Evolutionary conservation across 2,888 invertebrate species (phyloP).

Genomic region (Agonopterix arenella): DNA sequence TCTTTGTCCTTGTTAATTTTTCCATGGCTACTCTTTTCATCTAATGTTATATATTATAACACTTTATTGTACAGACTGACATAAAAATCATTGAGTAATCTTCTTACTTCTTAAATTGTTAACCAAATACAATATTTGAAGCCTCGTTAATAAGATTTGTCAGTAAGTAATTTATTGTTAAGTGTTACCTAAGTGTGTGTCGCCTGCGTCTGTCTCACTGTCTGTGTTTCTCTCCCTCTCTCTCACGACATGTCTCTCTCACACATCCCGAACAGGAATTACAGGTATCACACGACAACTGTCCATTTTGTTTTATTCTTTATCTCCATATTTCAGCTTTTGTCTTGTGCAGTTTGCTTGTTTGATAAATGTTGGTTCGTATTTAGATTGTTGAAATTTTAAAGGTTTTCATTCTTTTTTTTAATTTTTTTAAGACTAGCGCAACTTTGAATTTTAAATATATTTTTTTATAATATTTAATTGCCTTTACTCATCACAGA

Average conservation of each 20-base stretch:
- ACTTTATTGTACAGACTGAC: too few species aligned
- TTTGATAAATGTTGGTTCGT: constrained; percentile 17
- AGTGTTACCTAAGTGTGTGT: constrained; percentile 14
- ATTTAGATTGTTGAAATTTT: background rate
- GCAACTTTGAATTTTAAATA: too few species aligned
- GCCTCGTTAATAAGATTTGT: background rate
- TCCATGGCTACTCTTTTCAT: too few species aligned
- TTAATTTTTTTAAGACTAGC: too few species aligned
- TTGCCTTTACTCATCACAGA: too few species aligned
- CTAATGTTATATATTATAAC: too few species aligned
- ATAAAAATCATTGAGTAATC: too few species aligned
- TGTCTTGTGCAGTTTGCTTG: constrained; percentile 66
- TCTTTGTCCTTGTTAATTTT: too few species aligned
- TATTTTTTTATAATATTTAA: too few species aligned
- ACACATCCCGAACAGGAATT: constrained; percentile 71
- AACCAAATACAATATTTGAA: background rate
- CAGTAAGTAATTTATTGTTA: constrained; percentile 5
- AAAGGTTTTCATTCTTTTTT: background rate
- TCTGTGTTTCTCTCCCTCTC: constrained; percentile 74
- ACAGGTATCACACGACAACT: constrained; percentile 64
- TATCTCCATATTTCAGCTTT: constrained; percentile 39
- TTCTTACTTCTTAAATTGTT: background rate
- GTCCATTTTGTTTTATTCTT: constrained; percentile 38
- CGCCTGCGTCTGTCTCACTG: constrained; percentile 72
- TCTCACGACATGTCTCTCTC: constrained; percentile 73